Evolutionary conservation across 64 coral and sea anemone genomes (phyloP).

Genomic region (Porites lutea): DNA sequence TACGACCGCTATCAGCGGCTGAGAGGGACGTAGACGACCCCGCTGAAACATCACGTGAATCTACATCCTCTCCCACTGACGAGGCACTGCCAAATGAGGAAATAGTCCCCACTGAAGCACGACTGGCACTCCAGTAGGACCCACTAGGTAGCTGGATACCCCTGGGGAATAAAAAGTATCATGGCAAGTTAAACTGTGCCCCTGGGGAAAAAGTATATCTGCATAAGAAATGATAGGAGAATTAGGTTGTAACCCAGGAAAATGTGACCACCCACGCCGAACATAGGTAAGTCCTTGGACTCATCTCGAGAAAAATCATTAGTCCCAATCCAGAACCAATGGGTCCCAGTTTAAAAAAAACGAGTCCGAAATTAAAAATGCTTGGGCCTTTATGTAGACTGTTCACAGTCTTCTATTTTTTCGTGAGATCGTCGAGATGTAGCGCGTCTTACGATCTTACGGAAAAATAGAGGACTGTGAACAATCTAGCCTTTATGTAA

Average conservation of each 20-base stretch:
- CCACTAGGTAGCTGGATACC: conserved; percentile 69
- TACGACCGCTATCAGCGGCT: conserved; percentile 8
- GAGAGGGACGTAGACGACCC: conserved; percentile 26
- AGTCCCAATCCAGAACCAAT: no score
- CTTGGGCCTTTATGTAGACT: no score
- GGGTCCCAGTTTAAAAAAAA: no score
- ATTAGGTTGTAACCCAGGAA: not conserved
- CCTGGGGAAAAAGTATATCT: not conserved
- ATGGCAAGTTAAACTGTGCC: not conserved
- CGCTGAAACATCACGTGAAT: conserved; percentile 66
- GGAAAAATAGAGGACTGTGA: no score
- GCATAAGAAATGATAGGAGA: conserved; percentile 56
- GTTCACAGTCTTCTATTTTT: no score
- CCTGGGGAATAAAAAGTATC: conserved; percentile 39
- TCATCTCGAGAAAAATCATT: no score
- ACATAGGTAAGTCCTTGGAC: no score
- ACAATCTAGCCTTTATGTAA: no score
- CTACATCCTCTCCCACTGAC: conserved; percentile 79
- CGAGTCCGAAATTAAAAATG: no score
- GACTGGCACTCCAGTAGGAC: conserved; percentile 74
- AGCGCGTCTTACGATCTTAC: no score
- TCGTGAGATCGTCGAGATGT: no score
- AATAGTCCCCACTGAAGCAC: conserved; percentile 50
- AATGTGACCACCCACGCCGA: not conserved
- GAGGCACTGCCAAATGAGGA: conserved; percentile 69